Evolutionary conservation across 2,888 invertebrate species (phyloP).

Genomic region (Oeneis ivallda): DNA sequence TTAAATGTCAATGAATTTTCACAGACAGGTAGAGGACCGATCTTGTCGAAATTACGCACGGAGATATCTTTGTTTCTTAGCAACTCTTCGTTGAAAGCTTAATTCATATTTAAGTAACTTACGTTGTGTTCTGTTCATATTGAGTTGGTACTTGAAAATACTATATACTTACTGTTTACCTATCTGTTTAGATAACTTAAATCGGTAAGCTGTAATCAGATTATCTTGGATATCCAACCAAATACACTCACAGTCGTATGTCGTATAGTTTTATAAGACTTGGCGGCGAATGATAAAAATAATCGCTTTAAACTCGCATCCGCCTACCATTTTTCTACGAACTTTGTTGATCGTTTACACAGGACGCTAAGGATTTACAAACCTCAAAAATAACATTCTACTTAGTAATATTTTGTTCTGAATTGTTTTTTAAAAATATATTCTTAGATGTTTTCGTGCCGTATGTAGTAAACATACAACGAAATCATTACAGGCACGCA

Average conservation of each 20-base stretch:
- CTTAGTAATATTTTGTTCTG: not conserved
- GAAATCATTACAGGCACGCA: constrained; percentile 28
- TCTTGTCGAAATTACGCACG: no score
- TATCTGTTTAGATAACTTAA: not conserved
- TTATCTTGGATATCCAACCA: not conserved
- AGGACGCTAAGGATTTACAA: constrained; percentile 3
- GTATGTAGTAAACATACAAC: constrained; percentile 13
- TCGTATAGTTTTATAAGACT: constrained; percentile 25
- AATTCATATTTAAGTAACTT: not conserved
- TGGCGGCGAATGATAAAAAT: constrained; percentile 47
- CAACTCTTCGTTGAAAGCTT: not conserved
- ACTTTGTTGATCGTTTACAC: constrained; percentile 6
- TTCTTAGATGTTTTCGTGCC: constrained; percentile 12
- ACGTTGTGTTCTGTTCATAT: not conserved
- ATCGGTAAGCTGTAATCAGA: not conserved
- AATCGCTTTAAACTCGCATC: constrained; percentile 28
- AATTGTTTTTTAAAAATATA: not conserved
- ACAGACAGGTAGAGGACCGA: no score
- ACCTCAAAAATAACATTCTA: not conserved
- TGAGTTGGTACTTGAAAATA: not conserved
- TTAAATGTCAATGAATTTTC: no score
- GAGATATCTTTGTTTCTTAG: no score
- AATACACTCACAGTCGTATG: not conserved
- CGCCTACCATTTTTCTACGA: constrained; percentile 21
- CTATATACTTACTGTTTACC: not conserved